phyloP scores from a whole-genome alignment of 2,113 vertebrate species.

The Meles meles region DNA sequence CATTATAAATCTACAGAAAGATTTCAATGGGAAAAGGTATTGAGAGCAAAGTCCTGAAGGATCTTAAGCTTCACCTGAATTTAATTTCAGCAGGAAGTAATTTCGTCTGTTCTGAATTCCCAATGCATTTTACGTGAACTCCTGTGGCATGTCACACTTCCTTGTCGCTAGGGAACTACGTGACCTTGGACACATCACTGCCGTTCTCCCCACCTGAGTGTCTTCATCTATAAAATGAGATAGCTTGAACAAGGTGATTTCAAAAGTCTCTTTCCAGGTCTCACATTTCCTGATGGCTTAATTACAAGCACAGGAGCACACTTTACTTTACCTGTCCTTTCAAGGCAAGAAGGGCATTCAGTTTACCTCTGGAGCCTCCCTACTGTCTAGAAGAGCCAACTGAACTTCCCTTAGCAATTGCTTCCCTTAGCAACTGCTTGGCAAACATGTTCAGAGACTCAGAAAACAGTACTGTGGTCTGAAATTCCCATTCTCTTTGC shows the following conservation, averaged over 20 bases:
- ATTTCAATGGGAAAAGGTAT: slow-evolving; percentile 32
- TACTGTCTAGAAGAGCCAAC: not conserved
- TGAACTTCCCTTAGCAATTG: not conserved
- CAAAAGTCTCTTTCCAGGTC: not conserved
- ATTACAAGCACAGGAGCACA: not conserved
- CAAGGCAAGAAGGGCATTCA: not conserved
- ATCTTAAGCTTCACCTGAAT: not conserved
- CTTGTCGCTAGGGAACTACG: not conserved
- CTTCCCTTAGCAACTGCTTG: not conserved
- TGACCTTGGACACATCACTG: not conserved
- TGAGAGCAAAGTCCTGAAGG: slow-evolving; percentile 25
- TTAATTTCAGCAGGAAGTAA: slow-evolving; percentile 34
- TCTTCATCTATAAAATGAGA: not conserved
- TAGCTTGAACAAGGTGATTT: not conserved
- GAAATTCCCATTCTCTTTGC: not conserved
- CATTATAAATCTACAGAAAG: slow-evolving; percentile 56
- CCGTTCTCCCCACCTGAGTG: not conserved
- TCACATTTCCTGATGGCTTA: not conserved
- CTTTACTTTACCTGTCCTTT: not conserved
- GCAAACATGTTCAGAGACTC: not conserved
- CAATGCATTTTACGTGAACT: not conserved
- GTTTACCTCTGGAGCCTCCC: not conserved
- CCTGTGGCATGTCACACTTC: not conserved
- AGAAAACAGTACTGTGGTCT: not conserved
- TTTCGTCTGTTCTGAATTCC: slow-evolving; percentile 11